Evolutionary conservation across 2,888 invertebrate genomes (phyloP), one percentile per base, ranked within the genome.

Genomic region (Pilophorus perplexus): DNA sequence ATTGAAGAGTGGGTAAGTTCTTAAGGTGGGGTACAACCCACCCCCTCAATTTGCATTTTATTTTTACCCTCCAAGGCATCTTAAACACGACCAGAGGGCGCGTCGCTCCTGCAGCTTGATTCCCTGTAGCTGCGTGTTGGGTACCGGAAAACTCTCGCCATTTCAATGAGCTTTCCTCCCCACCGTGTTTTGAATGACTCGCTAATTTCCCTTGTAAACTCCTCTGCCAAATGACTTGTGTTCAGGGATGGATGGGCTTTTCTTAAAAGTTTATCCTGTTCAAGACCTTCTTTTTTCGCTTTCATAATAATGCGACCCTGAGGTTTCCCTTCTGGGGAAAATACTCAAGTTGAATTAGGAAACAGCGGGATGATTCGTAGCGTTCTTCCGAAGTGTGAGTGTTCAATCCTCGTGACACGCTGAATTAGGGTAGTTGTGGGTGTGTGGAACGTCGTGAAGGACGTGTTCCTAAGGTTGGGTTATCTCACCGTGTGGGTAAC

Each of bases 1-100:
- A n/a, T n/a, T n/a, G n/a, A n/a, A n/a, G n/a, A n/a, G n/a, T n/a
- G n/a, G n/a, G n/a, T n/a, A n/a, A n/a, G n/a, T n/a, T n/a, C n/a
- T n/a, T n/a, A n/a, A n/a, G 14, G 52, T 25, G 18, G 28, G 28
- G 27, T 25, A 28, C 28, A 52, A 52, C 28, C 52, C 48, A 23
- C 48, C 38, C 38, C 64, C 54, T 65, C 64, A 65, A n/a, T 65
- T 65, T 65, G 42, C 64, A 54, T 65, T 65, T 65, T 54, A 54
- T 65, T 54, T 62, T 33, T 44, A 10, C 27, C 25, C 52, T 27
- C 23, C 22, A n/a, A n/a, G n/a, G n/a, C n/a, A n/a, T n/a, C n/a
- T n/a, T n/a, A n/a, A n/a, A n/a, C n/a, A n/a, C n/a, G n/a, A n/a
- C n/a, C n/a, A n/a, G n/a, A n/a, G n/a, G n/a, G n/a, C n/a, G n/a